Conservation (phyloP, 2,888 invertebrate genomes). For the Deilephila elpenor region DNA sequence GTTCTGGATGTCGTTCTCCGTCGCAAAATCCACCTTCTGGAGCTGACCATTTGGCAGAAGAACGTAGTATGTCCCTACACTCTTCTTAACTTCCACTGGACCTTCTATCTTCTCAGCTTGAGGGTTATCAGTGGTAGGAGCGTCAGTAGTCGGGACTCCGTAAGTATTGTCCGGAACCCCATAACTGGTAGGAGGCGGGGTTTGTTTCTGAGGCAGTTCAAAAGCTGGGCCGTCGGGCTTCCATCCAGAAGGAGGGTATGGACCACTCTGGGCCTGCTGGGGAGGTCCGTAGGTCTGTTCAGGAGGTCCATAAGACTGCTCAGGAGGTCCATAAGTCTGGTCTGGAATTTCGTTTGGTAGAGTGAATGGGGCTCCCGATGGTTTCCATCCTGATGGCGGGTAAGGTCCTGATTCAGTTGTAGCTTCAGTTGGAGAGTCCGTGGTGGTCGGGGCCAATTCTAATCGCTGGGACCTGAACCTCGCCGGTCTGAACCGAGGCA, state of each 20-base stretch:
- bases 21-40: slow-evolving; percentile 85
- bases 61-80: slow-evolving; percentile 86
- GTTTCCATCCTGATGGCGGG: slow-evolving; percentile 74
- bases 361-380: slow-evolving; percentile 67
- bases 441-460: slow-evolving; percentile 75
- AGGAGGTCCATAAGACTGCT: slow-evolving; percentile 35
- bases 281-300: slow-evolving; percentile 7
- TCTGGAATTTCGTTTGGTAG: slow-evolving; percentile 61
- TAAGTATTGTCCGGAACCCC: slow-evolving; percentile 63
- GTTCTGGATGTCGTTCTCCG: slow-evolving; percentile 78
- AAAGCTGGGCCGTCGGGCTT: slow-evolving; percentile 72
- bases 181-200: slow-evolving; percentile 61
- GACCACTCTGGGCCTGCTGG: slow-evolving; percentile 46
- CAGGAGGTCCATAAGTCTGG: slow-evolving; percentile 58
- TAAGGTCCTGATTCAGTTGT: slow-evolving; percentile 70
- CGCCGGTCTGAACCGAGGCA: slow-evolving; percentile 76
- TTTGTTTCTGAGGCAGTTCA: slow-evolving; percentile 65
- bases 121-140: slow-evolving; percentile 68
- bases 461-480: slow-evolving; percentile 78
- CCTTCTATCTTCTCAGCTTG: slow-evolving; percentile 68
- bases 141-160: slow-evolving; percentile 64
- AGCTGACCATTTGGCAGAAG: slow-evolving; percentile 86
- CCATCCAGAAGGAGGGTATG: slow-evolving; percentile 77
- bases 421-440: slow-evolving; percentile 67
- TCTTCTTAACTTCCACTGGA: slow-evolving; percentile 75